Evolutionary conservation across 2,888 invertebrate species (phyloP), one percentile per base, ranked within the genome.

Genomic region (Spatulosminthurus flaviceps): DNA sequence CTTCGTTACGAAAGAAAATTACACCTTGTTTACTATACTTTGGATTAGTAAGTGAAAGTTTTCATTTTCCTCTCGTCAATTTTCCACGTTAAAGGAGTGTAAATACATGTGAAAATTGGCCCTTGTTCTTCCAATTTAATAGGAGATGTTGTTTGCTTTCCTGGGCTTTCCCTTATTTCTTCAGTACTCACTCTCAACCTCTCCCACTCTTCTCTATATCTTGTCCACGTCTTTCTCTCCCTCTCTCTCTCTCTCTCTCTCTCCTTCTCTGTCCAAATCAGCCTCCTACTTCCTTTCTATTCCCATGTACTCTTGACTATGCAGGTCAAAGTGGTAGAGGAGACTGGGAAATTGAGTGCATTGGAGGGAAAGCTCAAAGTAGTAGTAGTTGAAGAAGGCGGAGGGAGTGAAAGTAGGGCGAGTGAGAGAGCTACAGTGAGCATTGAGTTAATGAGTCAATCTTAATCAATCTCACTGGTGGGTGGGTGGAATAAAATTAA

Each of bases 381-480:
- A 4, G 26, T 7, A 67, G 43, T n/a, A 72, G 16, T 19, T 16
- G 43, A 72, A 72, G 22, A 13, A 24, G 22, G 42, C 7, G 70
- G 43, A 43, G 42, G 24, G 71, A 72, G 71, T 13, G 43, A 26
- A 51, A 51, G 26, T 34, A 28, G 43, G 21, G 13, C 34, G 76
- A 75, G 64, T 4, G n/a, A 76, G 64, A 22, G 42, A n/a, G n/a
- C n/a, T n/a, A n/a, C n/a, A n/a, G 11, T 29, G 64, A 67, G 76
- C 26, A 67, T 24, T 24, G n/a, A 13, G 24, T 67, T 76, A 67
- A 76, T 76, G 76, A 67, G 67, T 16, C 64, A 34, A 74, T 74
- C 22, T 51, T 34, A 16, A n/a, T n/a, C n/a, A n/a, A n/a, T n/a
- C n/a, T n/a, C n/a, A n/a, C n/a, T 74, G 64, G 34, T 64, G 22